Conservation (phyloP, 2,113 vertebrate species). For the Oreochromis niloticus region DNA sequence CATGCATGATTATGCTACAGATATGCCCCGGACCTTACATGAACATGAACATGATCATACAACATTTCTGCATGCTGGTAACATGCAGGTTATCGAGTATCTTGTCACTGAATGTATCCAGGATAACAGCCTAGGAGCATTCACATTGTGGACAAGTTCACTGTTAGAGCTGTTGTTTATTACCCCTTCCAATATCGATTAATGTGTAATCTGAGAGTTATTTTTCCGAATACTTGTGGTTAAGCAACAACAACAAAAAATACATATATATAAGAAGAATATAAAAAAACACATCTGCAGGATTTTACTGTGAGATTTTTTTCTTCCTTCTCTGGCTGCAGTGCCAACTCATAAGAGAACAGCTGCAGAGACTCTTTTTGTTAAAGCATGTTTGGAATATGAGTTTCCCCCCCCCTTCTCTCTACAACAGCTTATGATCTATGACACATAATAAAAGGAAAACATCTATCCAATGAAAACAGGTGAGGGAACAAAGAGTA, state of each 20-base stretch:
- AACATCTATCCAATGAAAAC: slow-evolving; percentile 7
- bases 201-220: neutral
- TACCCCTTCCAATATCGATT: neutral
- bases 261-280: neutral
- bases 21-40: neutral
- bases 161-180: neutral
- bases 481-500: neutral
- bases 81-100: neutral
- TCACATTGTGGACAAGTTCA: neutral
- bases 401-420: neutral
- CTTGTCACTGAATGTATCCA: neutral
- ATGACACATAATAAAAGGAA: neutral
- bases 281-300: neutral
- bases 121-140: neutral
- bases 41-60: neutral
- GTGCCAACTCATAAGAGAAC: neutral
- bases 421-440: neutral
- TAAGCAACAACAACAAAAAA: neutral
- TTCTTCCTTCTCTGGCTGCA: neutral
- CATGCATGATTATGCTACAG: neutral
- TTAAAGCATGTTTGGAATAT: neutral
- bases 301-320: neutral
- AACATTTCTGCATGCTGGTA: neutral
- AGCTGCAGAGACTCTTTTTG: neutral
- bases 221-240: neutral